A percentile compares a stretch with the other conserved stretches of the same genome.
These are phyloP conservation scores for Felis chaus DNA, from an alignment of 2,113 vertebrate genomes.

Conservation along the genomic window DNA sequence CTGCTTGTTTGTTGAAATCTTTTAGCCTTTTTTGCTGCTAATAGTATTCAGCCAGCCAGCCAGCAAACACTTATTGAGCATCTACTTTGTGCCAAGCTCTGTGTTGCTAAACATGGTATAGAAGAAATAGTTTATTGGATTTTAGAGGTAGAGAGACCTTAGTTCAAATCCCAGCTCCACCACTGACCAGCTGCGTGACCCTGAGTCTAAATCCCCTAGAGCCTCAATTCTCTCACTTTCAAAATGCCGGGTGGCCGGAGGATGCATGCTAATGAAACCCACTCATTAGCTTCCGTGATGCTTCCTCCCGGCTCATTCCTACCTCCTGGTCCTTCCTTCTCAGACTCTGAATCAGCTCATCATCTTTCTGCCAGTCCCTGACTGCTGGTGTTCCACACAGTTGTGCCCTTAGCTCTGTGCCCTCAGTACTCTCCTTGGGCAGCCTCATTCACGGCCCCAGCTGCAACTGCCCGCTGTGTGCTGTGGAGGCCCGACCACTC, in stretches of 20 bases:
- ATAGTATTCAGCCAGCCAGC: not conserved
- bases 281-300: not conserved
- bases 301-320: not conserved
- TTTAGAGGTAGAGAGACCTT: not conserved
- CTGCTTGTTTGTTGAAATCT: conserved; percentile 19
- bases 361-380: not conserved
- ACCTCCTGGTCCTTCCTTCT: not conserved
- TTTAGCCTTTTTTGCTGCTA: conserved; percentile 20
- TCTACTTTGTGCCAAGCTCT: conserved; percentile 11
- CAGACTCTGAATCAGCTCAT: not conserved
- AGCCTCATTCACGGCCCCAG: not conserved
- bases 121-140: not conserved
- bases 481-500: not conserved
- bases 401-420: not conserved
- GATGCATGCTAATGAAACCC: not conserved
- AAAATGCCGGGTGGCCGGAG: not conserved
- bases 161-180: not conserved
- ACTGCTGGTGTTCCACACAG: not conserved
- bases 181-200: not conserved
- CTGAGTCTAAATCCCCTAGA: not conserved
- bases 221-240: not conserved
- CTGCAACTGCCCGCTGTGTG: not conserved
- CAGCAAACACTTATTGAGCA: not conserved
- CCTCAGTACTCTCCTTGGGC: not conserved
- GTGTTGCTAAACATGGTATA: not conserved